phyloP scores from a whole-genome alignment of 2,888 invertebrate genomes.

The Eugnorisma glareosa region DNA sequence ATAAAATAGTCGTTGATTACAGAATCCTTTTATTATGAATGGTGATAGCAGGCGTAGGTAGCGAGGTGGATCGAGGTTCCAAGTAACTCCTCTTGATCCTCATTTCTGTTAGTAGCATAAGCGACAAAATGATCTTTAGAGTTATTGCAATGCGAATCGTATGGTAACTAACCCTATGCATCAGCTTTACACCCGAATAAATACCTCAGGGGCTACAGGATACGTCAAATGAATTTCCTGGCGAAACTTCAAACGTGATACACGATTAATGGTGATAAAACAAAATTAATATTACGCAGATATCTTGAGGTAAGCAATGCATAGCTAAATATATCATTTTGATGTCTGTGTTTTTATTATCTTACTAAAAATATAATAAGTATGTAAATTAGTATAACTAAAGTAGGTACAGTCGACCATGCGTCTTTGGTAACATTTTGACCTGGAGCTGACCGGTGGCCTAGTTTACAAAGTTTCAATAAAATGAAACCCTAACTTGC shows the following conservation, averaged over 20 bases:
- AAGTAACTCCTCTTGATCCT: slow-evolving; percentile 12
- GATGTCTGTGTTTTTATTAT: neutral
- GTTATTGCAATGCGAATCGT: neutral
- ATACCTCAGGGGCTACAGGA: neutral
- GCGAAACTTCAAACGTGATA: neutral
- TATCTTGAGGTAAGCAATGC: neutral
- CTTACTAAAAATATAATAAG: neutral
- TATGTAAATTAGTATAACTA: neutral
- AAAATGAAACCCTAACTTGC: too few relatives aligned
- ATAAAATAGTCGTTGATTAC: neutral
- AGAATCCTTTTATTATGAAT: slow-evolving; percentile 11
- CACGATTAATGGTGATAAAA: neutral
- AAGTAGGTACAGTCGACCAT: neutral
- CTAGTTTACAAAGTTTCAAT: too few relatives aligned
- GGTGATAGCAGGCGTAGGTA: slow-evolving; percentile 12
- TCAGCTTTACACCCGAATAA: neutral
- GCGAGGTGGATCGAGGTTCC: neutral
- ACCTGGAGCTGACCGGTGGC: too few relatives aligned
- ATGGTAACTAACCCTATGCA: neutral
- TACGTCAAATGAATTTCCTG: neutral
- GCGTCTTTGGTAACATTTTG: too few relatives aligned
- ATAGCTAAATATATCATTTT: neutral
- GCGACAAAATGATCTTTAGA: neutral
- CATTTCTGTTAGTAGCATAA: slow-evolving; percentile 49
- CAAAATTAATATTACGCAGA: neutral